phyloP scores from a whole-genome alignment of 1,140 invertebrate species.

The Nebria ingens region DNA sequence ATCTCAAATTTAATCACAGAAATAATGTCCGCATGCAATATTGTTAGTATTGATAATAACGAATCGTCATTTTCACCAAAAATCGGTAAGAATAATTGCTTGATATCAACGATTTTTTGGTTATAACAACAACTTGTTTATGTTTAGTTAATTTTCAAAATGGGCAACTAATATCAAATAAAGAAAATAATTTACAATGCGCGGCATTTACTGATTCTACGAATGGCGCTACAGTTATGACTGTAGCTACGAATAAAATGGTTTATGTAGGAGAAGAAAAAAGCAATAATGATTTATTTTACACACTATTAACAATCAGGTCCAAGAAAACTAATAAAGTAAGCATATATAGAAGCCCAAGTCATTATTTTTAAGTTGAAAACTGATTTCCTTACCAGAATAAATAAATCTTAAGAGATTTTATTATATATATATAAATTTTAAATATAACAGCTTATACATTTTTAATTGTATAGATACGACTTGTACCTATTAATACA shows the following conservation, averaged over 20 bases:
- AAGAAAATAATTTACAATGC: slow-evolving; percentile 18
- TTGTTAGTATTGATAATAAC: background rate
- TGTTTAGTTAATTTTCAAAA: slow-evolving; percentile 25
- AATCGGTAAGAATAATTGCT: background rate
- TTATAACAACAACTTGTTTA: background rate
- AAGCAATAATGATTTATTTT: slow-evolving; percentile 18
- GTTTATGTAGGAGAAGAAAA: slow-evolving; percentile 21
- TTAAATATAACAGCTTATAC: slow-evolving; percentile 6
- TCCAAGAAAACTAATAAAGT: slow-evolving; percentile 21
- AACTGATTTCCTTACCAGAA: background rate
- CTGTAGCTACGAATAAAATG: slow-evolving; percentile 19
- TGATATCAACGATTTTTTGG: background rate
- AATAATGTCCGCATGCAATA: background rate
- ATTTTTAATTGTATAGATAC: slow-evolving; percentile 4
- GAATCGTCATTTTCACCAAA: background rate
- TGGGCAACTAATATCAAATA: slow-evolving; percentile 18
- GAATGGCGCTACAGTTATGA: slow-evolving; percentile 17
- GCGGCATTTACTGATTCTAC: slow-evolving; percentile 16
- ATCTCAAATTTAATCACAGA: too few relatives aligned
- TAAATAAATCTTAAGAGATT: background rate
- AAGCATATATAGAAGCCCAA: slow-evolving; percentile 1
- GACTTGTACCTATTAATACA: slow-evolving; percentile 15
- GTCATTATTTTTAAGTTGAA: background rate
- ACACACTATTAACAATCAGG: slow-evolving; percentile 23
- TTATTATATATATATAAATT: background rate